A percentile compares a stretch with the other conserved stretches of the same genome.
Conservation (phyloP, 2,797 vertebrate genomes). For the Megalops cyprinoides region DNA sequence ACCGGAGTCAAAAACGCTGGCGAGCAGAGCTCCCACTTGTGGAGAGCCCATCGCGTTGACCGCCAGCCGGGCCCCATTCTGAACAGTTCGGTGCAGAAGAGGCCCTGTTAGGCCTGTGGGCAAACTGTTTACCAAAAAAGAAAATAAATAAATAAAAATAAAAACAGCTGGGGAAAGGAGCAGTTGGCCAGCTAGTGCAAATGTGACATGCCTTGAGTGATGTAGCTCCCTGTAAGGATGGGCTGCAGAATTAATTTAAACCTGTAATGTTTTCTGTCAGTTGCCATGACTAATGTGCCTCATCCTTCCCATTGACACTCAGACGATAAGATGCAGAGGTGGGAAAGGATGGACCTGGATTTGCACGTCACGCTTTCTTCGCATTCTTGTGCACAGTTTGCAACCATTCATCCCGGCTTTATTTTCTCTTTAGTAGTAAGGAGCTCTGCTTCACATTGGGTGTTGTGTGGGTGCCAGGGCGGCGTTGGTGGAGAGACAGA, state of each 20-base stretch:
- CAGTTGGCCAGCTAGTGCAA: constrained; percentile 6
- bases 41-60: not conserved
- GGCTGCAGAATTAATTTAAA: not conserved
- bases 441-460: not conserved
- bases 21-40: not conserved
- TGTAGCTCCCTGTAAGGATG: not conserved
- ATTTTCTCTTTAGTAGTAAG: not conserved
- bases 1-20: not conserved
- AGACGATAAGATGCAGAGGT: constrained; percentile 3
- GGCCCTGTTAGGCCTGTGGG: not conserved
- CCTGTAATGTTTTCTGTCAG: constrained; percentile 19
- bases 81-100: too few species aligned
- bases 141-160: too few species aligned
- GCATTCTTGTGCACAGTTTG: not conserved
- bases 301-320: constrained; percentile 1
- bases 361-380: not conserved
- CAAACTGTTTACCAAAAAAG: not conserved
- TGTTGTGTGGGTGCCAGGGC: not conserved
- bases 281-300: constrained; percentile 4
- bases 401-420: not conserved
- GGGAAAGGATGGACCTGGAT: not conserved
- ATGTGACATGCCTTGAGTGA: constrained; percentile 1
- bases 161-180: too few species aligned
- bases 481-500: not conserved
- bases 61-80: too few species aligned